A percentile compares a stretch with the other conserved stretches of the same genome.
phyloP scores from a whole-genome alignment of 2,113 vertebrate genomes.

The Chloroceryle aenea region DNA sequence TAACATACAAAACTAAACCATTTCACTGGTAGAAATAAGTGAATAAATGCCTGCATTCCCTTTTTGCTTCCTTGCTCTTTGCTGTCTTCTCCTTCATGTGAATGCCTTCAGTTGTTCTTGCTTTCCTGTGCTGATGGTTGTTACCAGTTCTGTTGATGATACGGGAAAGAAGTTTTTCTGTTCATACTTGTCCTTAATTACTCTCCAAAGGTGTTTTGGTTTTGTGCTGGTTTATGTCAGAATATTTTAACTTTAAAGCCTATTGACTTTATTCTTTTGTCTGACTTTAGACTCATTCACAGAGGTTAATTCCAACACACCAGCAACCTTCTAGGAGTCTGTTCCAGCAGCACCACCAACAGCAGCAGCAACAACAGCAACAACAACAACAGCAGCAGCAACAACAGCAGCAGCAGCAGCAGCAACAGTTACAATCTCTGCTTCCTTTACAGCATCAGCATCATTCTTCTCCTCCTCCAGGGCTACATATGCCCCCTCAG shows the following conservation, averaged over 20 bases:
- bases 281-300: conserved; percentile 80
- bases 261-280: conserved; percentile 44
- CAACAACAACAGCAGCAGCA: conserved; percentile 82
- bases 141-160: background rate
- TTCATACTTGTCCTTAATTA: background rate
- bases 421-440: conserved; percentile 88
- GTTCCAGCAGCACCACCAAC: conserved; percentile 82
- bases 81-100: background rate
- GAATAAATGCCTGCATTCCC: background rate
- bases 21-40: background rate
- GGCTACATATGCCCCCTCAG: conserved; percentile 81
- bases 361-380: conserved; percentile 68
- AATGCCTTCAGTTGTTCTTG: background rate
- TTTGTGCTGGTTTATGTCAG: background rate
- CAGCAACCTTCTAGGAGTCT: conserved; percentile 83
- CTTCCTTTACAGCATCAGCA: conserved; percentile 89
- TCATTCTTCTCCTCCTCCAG: conserved; percentile 82
- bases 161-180: background rate
- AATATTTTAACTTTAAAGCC: background rate
- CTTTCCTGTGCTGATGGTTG: background rate
- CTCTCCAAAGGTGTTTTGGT: background rate
- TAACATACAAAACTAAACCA: background rate
- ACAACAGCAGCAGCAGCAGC: conserved; percentile 62
- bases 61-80: background rate
- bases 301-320: conserved; percentile 81